phyloP scores from a whole-genome alignment of 2,888 invertebrate genomes.

The Pherbina coryleti region DNA sequence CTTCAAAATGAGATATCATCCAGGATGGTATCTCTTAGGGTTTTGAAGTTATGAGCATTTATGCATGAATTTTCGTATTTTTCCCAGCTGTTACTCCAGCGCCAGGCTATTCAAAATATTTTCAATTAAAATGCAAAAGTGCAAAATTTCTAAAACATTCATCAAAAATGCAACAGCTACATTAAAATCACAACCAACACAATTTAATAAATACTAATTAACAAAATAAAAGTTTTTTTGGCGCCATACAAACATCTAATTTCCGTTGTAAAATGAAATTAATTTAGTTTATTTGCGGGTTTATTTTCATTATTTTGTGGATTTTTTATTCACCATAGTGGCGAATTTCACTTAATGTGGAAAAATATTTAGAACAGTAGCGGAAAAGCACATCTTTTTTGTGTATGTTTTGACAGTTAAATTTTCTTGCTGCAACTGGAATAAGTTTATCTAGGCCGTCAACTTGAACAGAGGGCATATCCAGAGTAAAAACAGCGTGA shows the following conservation, averaged over 20 bases:
- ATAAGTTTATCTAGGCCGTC: no score
- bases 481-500: neutral
- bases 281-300: neutral
- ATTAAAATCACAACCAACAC: neutral
- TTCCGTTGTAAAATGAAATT: neutral
- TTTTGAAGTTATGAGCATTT: no score
- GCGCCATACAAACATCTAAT: neutral
- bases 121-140: no score
- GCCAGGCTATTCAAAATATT: no score
- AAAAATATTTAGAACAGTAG: neutral
- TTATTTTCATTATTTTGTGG: neutral
- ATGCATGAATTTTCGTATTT: no score
- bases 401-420: no score
- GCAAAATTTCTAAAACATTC: no score
- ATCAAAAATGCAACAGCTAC: neutral
- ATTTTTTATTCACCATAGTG: neutral
- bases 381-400: neutral
- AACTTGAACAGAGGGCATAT: neutral
- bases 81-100: no score
- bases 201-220: constrained; percentile 1
- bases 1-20: no score
- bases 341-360: neutral
- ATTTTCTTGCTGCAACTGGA: no score
- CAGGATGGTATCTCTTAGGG: no score
- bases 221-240: neutral